Percentiles rank a stretch among this genome's conserved stretches.
These are phyloP conservation scores for Parazoanthus swiftii DNA, from an alignment of 92 coral and sea anemone genomes.

Conservation along the genomic window DNA sequence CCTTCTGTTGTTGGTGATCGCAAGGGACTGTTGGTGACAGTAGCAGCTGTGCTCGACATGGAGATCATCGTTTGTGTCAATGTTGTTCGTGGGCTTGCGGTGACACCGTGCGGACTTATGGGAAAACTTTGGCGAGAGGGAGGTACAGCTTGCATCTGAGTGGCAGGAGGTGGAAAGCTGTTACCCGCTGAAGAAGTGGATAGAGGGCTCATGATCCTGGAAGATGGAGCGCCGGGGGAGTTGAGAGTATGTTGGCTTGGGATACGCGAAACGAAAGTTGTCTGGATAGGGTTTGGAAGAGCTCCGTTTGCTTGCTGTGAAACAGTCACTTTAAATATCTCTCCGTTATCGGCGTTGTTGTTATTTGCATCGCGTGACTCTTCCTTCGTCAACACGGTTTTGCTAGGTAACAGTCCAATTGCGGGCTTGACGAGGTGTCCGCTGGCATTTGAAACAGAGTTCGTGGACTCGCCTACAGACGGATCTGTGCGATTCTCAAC, in stretches of 20 bases:
- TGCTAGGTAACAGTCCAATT: conserved; percentile 32
- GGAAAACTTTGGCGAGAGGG: conserved; percentile 54
- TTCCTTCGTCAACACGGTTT: conserved; percentile 34
- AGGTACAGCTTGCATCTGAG: conserved; percentile 51
- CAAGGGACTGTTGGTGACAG: conserved; percentile 61
- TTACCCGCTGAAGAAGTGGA: conserved; percentile 38
- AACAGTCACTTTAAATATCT: conserved; percentile 53
- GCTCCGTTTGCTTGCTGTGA: conserved; percentile 62
- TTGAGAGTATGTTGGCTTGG: conserved; percentile 8
- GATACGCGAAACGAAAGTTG: conserved; percentile 15
- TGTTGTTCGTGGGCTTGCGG: conserved; percentile 48
- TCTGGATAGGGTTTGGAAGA: conserved; percentile 35
- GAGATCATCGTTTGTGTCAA: conserved; percentile 38
- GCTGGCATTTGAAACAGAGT: conserved; percentile 19
- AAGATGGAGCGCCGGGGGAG: neutral
- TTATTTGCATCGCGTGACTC: conserved; percentile 74
- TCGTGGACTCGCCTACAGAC: conserved; percentile 27
- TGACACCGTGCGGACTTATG: conserved; percentile 49
- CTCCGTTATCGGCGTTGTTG: conserved; percentile 48
- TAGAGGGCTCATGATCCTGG: conserved; percentile 54
- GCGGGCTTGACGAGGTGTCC: conserved; percentile 45
- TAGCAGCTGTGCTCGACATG: conserved; percentile 15
- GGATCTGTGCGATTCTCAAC: conserved; percentile 55
- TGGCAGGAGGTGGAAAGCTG: conserved; percentile 48
- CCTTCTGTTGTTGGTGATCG: conserved; percentile 64